phyloP scores from a whole-genome alignment of 2,888 invertebrate species.

The Imbricaverruca yamaguchii region DNA sequence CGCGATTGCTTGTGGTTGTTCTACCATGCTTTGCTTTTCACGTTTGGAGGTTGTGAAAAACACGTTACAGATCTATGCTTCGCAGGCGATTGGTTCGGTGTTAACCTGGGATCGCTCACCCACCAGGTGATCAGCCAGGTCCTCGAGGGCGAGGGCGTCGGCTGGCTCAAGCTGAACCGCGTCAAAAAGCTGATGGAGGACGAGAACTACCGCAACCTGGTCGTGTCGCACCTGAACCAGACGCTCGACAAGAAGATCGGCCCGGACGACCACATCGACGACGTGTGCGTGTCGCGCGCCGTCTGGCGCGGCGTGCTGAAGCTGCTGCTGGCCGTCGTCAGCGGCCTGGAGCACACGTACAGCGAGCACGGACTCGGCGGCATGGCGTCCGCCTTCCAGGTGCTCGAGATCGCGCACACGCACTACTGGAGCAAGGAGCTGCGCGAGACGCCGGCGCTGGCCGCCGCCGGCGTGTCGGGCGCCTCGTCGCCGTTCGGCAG shows the following conservation, averaged over 20 bases:
- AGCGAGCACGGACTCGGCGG: slow-evolving; percentile 91
- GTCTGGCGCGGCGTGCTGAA: slow-evolving; percentile 97
- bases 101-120: background rate
- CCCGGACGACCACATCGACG: slow-evolving; percentile 93
- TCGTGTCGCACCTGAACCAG: slow-evolving; percentile 87
- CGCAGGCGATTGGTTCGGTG: too few species aligned
- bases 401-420: slow-evolving; percentile 97
- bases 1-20: too few species aligned
- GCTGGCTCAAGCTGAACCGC: slow-evolving; percentile 89
- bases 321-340: slow-evolving; percentile 77
- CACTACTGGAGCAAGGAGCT: slow-evolving; percentile 93
- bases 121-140: slow-evolving; percentile 67
- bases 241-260: slow-evolving; percentile 87
- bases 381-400: slow-evolving; percentile 87
- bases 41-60: too few species aligned
- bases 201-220: slow-evolving; percentile 93
- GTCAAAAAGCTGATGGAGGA: slow-evolving; percentile 96
- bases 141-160: slow-evolving; percentile 85
- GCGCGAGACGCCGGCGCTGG: slow-evolving; percentile 41
- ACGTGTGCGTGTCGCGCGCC: slow-evolving; percentile 85
- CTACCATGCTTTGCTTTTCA: too few species aligned
- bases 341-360: slow-evolving; percentile 85
- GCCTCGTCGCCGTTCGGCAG: slow-evolving; percentile 60
- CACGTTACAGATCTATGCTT: too few species aligned
- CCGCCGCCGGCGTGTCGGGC: slow-evolving; percentile 39